These are phyloP conservation scores for Tenthredo notha DNA, from an alignment of 2,888 invertebrate genomes.

Conservation along the genomic window DNA sequence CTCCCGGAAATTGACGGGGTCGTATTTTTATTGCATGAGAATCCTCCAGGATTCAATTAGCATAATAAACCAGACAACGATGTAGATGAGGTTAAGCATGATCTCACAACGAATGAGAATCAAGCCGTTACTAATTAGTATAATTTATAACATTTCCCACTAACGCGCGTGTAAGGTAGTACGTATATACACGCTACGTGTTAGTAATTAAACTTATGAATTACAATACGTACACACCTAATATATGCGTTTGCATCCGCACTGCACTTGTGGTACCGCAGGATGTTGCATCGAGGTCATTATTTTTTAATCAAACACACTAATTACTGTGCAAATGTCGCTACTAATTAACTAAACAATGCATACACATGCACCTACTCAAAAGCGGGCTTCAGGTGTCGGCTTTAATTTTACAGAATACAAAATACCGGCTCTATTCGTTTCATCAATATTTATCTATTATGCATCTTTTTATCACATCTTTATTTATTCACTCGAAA, in stretches of 20 bases:
- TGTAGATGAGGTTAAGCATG: background rate
- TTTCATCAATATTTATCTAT: background rate
- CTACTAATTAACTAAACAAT: constrained; percentile 10
- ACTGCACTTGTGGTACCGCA: background rate
- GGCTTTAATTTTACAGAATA: background rate
- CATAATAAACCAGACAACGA: constrained; percentile 32
- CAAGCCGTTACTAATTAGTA: constrained; percentile 15
- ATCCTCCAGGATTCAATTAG: constrained; percentile 42
- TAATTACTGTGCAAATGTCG: background rate
- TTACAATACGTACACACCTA: background rate
- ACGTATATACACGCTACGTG: background rate
- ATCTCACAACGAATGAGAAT: constrained; percentile 35
- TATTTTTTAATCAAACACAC: constrained; percentile 15
- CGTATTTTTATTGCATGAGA: background rate
- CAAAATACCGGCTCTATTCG: background rate
- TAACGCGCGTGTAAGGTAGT: background rate
- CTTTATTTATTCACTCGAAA: background rate
- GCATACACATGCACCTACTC: background rate
- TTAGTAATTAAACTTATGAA: constrained; percentile 8
- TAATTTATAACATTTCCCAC: constrained; percentile 12
- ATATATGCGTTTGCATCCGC: background rate
- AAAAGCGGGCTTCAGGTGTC: background rate
- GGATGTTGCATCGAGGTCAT: background rate
- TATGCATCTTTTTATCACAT: background rate
- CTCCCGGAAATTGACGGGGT: background rate